Conservation (phyloP, 1,140 invertebrate genomes). For the Brachionus asplanchnoidis region DNA sequence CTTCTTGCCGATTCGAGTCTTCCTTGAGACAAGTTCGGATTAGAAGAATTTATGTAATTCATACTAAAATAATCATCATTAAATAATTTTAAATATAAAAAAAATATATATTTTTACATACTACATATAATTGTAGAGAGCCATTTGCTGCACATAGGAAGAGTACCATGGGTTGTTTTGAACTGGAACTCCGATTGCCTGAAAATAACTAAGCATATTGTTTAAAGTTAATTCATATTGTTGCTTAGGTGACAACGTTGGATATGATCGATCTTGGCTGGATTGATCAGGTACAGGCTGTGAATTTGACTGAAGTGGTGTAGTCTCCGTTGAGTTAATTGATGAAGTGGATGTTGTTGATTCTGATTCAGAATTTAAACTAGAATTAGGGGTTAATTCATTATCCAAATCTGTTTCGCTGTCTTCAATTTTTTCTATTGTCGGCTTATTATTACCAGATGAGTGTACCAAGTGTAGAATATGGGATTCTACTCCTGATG, state of each 20-base stretch:
- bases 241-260: neutral
- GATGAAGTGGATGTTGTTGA: neutral
- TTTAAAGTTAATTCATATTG: conserved; percentile 15
- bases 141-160: conserved; percentile 28
- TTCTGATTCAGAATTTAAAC: neutral
- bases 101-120: neutral
- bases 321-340: neutral
- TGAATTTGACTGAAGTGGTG: neutral
- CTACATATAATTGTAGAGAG: conserved; percentile 36
- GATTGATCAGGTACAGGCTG: neutral
- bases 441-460: neutral
- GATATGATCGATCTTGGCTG: neutral
- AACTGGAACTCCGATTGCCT: neutral
- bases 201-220: neutral
- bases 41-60: neutral
- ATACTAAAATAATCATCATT: neutral
- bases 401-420: conserved; percentile 9
- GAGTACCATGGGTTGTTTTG: neutral
- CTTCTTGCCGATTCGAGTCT: neutral
- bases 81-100: neutral
- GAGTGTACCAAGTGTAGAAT: conserved; percentile 2
- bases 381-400: conserved; percentile 17
- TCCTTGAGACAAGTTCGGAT: neutral
- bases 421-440: neutral
- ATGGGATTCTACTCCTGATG: neutral